Evolutionary conservation across 2,888 invertebrate genomes (phyloP), one percentile per base, ranked within the genome.

Genomic region (Cheilosia grossa): DNA sequence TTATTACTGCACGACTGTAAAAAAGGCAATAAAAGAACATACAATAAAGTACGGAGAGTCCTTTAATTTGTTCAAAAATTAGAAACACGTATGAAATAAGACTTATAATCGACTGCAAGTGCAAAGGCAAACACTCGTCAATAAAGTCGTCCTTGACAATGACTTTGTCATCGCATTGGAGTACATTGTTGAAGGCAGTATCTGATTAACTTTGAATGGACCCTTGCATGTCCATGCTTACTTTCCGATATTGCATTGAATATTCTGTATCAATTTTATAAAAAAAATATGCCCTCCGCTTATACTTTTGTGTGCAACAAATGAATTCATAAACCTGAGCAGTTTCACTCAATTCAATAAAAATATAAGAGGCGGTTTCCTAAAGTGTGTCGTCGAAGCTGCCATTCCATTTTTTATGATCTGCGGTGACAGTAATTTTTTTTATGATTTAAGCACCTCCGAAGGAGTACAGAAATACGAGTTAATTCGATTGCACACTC

Each of bases 131-230:
- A 47, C 9, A 17, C 9, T 17, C 15, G 24, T 54, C 33, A 30
- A 30, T 42, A 17, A 5, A 19, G 24, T 21, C 30, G 54, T 63
- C 80, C 80, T 81, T 81, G 75, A 27, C 49, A 59, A 33, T 63
- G 67, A 33, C 67, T 49, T 69, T 81, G 61, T 24, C 49, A 63
- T 44, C 49, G 44, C 42, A 67, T 33, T 30, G 30, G 30, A 19
- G 17, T 53, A 9, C 15, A 51, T 13, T 13, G 7, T 5, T 21
- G 2, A 10, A 24, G 19, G 49, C 0, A 10, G 10, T 15, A 17
- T 33, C 5, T 37, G 13, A 13, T 2, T 0, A 33, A 24, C 17
- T 21, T 21, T 66, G 7, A 37, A 13, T 21, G 4, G 42, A 53
- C 9, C 9, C 30, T 27, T 30, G 30, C 30, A 30, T 30, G 30